These are phyloP conservation scores for Phaethon lepturus DNA, from an alignment of 2,113 vertebrate genomes.

Conservation along the genomic window DNA sequence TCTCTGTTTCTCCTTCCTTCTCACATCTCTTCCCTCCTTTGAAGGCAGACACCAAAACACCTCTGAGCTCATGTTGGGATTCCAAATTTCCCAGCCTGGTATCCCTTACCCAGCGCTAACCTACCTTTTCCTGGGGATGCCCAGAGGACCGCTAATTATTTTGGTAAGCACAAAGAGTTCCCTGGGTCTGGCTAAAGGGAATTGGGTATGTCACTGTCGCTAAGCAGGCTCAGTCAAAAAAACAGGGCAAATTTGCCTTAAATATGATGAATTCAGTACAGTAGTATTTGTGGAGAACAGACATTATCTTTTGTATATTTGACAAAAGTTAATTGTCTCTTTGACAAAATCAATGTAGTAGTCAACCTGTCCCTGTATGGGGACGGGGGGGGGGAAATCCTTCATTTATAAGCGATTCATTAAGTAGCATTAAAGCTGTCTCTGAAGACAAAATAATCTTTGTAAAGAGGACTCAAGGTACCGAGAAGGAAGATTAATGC, in stretches of 20 bases:
- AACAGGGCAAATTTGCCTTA: constrained; percentile 8
- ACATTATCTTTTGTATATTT: constrained; percentile 38
- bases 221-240: background rate
- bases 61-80: background rate
- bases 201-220: background rate
- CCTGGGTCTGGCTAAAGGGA: background rate
- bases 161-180: background rate
- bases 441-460: constrained; percentile 69
- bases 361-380: background rate
- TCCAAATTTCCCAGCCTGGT: background rate
- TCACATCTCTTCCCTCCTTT: background rate
- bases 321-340: constrained; percentile 47
- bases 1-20: background rate
- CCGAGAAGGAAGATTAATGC: constrained; percentile 43
- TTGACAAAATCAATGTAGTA: constrained; percentile 33
- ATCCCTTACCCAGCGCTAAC: background rate
- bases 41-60: background rate
- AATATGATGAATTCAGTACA: background rate
- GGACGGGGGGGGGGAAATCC: background rate
- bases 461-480: constrained; percentile 60
- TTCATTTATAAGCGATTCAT: constrained; percentile 60
- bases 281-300: constrained; percentile 20
- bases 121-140: background rate
- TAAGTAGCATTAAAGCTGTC: constrained; percentile 67
- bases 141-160: background rate